Percentiles rank a stretch among this genome's conserved stretches.
phyloP scores from a whole-genome alignment of 2,797 vertebrate species.

The Channallabes apus region DNA sequence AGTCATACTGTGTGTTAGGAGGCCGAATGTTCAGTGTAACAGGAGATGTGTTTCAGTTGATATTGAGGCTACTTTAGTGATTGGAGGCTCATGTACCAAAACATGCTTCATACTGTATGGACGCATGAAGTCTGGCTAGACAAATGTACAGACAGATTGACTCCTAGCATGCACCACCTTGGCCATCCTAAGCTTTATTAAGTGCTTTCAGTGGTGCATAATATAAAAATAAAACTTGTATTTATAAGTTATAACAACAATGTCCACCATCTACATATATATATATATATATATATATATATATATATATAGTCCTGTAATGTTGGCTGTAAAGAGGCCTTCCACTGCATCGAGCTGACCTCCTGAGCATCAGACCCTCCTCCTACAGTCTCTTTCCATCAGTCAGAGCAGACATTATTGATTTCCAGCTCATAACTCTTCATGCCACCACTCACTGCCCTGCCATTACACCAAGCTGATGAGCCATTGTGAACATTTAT shows the following conservation, averaged over 20 bases:
- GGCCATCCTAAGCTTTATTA: neutral
- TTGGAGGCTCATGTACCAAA: no score
- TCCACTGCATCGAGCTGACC: constrained; percentile 1
- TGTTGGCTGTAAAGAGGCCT: neutral
- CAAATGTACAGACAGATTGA: neutral
- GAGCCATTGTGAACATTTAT: constrained; percentile 50
- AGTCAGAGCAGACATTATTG: constrained; percentile 49
- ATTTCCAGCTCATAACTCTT: constrained; percentile 43
- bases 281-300: neutral
- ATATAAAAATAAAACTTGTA: neutral
- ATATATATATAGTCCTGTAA: no score
- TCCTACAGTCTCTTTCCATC: constrained; percentile 42
- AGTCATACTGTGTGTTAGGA: no score
- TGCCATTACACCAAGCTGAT: constrained; percentile 48
- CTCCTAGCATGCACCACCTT: neutral
- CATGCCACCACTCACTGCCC: constrained; percentile 45
- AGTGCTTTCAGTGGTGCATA: neutral
- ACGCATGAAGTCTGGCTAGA: neutral
- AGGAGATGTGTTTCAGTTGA: no score
- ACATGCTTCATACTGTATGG: neutral
- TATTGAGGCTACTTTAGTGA: no score
- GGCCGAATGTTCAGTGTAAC: no score
- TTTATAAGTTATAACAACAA: no score
- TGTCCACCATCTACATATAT: neutral
- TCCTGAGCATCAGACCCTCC: constrained; percentile 12